Percentiles rank a stretch among this genome's conserved stretches.
Evolutionary conservation across 2,797 vertebrate genomes (phyloP).

Genomic region (Lagodon rhomboides): DNA sequence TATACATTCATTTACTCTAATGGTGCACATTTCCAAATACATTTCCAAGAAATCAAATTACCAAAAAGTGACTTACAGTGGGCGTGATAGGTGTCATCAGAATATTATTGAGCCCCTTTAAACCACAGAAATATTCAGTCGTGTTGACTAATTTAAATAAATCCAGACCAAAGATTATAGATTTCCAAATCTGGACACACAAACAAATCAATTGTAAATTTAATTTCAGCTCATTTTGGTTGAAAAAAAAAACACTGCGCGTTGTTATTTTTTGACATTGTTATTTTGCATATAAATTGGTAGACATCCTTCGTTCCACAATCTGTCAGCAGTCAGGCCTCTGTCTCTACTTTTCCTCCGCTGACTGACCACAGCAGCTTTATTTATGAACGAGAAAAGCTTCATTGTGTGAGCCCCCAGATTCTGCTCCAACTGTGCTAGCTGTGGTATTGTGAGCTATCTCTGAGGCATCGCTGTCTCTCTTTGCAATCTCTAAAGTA

Average conservation of each 20-base stretch:
- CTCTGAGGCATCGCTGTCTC: neutral
- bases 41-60: too few species aligned
- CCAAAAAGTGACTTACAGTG: too few species aligned
- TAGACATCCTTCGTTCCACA: neutral
- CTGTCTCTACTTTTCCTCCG: neutral
- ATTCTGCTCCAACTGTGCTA: neutral
- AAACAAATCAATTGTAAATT: too few species aligned
- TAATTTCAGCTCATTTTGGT: too few species aligned
- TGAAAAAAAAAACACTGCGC: too few species aligned
- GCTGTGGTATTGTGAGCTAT: conserved; percentile 8
- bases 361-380: conserved; percentile 23
- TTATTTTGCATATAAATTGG: neutral
- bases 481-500: neutral
- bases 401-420: neutral
- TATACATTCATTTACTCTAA: too few species aligned
- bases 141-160: neutral
- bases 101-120: neutral
- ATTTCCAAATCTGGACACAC: neutral
- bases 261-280: neutral
- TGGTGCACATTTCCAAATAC: too few species aligned
- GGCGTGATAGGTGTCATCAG: too few species aligned
- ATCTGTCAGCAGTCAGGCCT: conserved; percentile 12
- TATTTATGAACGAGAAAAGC: conserved; percentile 10
- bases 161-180: neutral
- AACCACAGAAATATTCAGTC: neutral